A percentile compares a stretch with the other conserved stretches of the same genome.
These are phyloP conservation scores for Magallana gigas DNA, from an alignment of 1,140 invertebrate species.

Conservation along the genomic window DNA sequence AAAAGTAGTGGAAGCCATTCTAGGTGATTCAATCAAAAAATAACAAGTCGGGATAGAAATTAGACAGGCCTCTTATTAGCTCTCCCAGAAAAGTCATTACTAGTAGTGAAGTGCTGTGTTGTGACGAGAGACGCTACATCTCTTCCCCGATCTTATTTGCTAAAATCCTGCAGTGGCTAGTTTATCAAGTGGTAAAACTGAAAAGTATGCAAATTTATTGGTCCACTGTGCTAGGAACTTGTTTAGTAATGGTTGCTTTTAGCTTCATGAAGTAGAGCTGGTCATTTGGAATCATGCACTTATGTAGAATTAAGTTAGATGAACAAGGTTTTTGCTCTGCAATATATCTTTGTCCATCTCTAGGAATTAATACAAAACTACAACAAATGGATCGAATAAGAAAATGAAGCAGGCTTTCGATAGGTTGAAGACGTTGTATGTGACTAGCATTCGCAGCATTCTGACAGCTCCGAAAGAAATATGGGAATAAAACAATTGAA, in stretches of 20 bases:
- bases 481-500: too few species aligned
- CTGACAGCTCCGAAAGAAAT: not conserved
- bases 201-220: constrained; percentile 32
- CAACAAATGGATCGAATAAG: constrained; percentile 7
- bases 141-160: not conserved
- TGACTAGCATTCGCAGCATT: not conserved
- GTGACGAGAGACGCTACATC: not conserved
- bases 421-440: not conserved
- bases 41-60: not conserved
- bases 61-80: not conserved
- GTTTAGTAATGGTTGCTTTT: constrained; percentile 13
- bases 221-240: not conserved
- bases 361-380: not conserved
- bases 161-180: constrained; percentile 19
- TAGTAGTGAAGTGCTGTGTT: not conserved
- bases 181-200: constrained; percentile 24
- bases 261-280: constrained; percentile 16
- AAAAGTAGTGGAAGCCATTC: not conserved
- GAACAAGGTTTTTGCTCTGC: constrained; percentile 29
- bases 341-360: constrained; percentile 16
- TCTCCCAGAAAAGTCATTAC: not conserved
- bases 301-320: constrained; percentile 32
- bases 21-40: not conserved
- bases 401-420: not conserved
- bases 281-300: constrained; percentile 15